Base-by-base conservation (phyloP, 2,888 invertebrate species). In the Cerceris ruficornis region DNA sequence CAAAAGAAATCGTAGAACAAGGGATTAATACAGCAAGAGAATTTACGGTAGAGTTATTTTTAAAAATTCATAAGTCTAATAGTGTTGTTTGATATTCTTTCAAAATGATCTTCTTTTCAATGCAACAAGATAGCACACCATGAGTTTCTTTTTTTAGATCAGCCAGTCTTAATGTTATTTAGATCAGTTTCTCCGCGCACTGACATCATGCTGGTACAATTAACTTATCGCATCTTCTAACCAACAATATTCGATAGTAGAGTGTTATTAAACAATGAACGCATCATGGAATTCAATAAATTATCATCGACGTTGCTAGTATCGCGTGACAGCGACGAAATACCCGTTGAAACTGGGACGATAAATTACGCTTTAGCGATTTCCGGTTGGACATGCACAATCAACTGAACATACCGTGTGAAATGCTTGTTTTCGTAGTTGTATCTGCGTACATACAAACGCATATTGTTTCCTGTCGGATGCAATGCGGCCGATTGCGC, bases 401-500 rank as follows among this genome's bases (percentile, higher is more conserved):
- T 46, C 68, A 28, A 57, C 14, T 41, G 17, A 28, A 28, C 28
- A 28, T 9, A 46, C 60, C 28, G 50, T 49, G 64, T 15, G 54
- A 54, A 15, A 55, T 58, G 59, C 64, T 15, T 61, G 54, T 61
- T 55, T 65, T 49, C 59, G 61, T 69, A 42, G 50, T 60, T 59
- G 54, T 54, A 58, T 50, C 14, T 15, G 15, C n/a, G n/a, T 6
- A 28, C 43, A 14, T 15, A 13, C 66, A n/a, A n/a, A 17, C 52
- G 49, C 52, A 55, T 39, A 66, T 61, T 43, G 17, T 72, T 72
- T 60, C 64, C 65, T 52, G 69, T 43, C 54, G 41, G 64, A 70
- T 69, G 17, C 74, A 41, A 46, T 55, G 71, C 65, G 74, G 68
- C 42, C 66, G 61, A 55, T 81, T 81, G 66, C 67, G 69, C 59